Evolutionary conservation across 2,113 vertebrate species (phyloP), one percentile per base, ranked within the genome.

Genomic region (Centropus unirufus): DNA sequence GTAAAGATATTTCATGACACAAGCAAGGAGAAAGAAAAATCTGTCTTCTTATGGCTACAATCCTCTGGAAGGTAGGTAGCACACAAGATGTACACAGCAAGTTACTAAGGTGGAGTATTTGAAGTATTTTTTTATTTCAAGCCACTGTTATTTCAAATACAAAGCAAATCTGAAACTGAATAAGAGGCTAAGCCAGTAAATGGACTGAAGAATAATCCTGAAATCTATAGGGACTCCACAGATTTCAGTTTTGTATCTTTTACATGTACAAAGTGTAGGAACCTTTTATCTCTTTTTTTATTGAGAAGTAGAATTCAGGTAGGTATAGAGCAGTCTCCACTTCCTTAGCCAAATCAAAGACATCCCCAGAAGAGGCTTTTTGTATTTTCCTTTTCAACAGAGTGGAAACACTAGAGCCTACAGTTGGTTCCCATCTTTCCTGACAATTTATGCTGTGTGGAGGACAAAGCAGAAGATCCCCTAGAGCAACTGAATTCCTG

Each of bases 301-400:
- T 36, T 88, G 76, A 92, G 51, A 92, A 75, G 86, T 23, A 89
- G 68, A 86, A 95, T 94, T 89, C 64, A 44, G 68, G 51, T 74
- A 90, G 79, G 83, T 81, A 74, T 18, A 86, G 91, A 83, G 40
- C 94, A 92, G 63, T 62, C 51, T 78, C 64, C 39, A 74, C 68
- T 92, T 94, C 72, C 92, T 93, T 92, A 86, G 83, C 47, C 52
- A 44, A 93, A 94, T 94, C 83, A 96, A 97, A 94, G 72, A 17
- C 62, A 80, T 62, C 46, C 80, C 75, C 59, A 94, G 82, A 77
- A 92, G 77, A 90, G 40, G 40, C 12, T 72, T 90, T 95, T 92
- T 90, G 32, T 92, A 81, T 23, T 68, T 94, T 80, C 14, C 14
- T 22, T 93, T 92, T 77, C 59, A 94, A 78, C 27, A 92, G 76